A percentile compares a stretch with the other conserved stretches of the same genome.
phyloP scores from a whole-genome alignment of 2,797 vertebrate genomes.

The Labroides dimidiatus region DNA sequence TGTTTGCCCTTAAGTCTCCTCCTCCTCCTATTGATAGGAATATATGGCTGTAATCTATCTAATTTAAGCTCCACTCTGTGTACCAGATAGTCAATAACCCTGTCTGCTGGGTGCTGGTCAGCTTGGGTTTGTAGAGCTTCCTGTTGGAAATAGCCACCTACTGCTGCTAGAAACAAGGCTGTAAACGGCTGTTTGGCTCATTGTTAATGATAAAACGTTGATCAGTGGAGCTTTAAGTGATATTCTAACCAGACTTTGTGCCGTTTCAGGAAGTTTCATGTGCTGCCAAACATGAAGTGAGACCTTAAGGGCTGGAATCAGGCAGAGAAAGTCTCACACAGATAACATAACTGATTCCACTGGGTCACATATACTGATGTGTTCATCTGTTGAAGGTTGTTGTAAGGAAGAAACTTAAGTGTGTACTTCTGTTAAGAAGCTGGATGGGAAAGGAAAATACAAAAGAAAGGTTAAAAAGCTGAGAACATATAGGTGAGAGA shows the following conservation, averaged over 20 bases:
- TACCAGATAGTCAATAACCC: not conserved
- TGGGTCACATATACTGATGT: not conserved
- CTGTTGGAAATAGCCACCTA: not conserved
- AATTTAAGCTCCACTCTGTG: not conserved
- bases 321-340: not conserved
- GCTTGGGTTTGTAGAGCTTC: no score
- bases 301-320: not conserved
- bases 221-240: not conserved
- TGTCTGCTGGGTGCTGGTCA: not conserved
- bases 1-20: not conserved
- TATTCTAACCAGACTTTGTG: not conserved
- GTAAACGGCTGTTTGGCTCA: not conserved
- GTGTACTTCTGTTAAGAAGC: not conserved
- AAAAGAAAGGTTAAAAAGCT: conserved; percentile 6
- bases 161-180: not conserved
- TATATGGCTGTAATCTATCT: not conserved
- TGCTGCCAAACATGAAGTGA: not conserved
- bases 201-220: conserved; percentile 6
- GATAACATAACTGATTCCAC: not conserved
- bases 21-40: not conserved
- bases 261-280: not conserved
- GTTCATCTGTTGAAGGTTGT: not conserved
- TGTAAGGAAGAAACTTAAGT: not conserved
- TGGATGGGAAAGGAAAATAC: not conserved
- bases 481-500: conserved; percentile 21